Percentiles rank a stretch among this genome's conserved stretches.
Evolutionary conservation across 2,113 vertebrate genomes (phyloP).

Genomic region (Dermatemys mawii): DNA sequence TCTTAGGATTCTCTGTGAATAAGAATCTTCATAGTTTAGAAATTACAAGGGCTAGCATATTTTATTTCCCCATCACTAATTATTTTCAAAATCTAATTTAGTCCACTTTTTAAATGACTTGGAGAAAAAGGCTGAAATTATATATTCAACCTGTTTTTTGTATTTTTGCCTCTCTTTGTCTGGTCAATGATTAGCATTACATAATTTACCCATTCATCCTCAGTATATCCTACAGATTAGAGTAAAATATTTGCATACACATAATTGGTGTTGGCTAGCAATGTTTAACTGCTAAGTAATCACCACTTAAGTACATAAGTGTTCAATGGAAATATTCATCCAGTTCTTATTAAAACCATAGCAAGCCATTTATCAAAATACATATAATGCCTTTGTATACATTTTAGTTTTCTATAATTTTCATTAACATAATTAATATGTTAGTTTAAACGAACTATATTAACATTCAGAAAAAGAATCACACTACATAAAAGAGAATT

Average conservation of each 20-base stretch:
- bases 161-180: background rate
- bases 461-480: background rate
- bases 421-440: background rate
- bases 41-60: background rate
- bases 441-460: background rate
- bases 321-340: background rate
- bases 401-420: background rate
- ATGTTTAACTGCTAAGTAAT: background rate
- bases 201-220: background rate
- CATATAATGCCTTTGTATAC: background rate
- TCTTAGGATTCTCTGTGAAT: background rate
- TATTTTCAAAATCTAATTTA: background rate
- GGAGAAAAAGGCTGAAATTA: background rate
- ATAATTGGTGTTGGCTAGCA: background rate
- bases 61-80: background rate
- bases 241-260: background rate
- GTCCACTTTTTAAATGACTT: background rate
- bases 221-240: background rate
- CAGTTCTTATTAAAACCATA: background rate
- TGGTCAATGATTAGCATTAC: background rate
- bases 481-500: background rate
- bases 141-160: background rate
- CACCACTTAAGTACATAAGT: background rate
- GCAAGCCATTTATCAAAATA: background rate
- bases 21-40: background rate